phyloP scores from a whole-genome alignment of 53 echinoderm and acorn worm genomes.

The Antedon mediterranea region DNA sequence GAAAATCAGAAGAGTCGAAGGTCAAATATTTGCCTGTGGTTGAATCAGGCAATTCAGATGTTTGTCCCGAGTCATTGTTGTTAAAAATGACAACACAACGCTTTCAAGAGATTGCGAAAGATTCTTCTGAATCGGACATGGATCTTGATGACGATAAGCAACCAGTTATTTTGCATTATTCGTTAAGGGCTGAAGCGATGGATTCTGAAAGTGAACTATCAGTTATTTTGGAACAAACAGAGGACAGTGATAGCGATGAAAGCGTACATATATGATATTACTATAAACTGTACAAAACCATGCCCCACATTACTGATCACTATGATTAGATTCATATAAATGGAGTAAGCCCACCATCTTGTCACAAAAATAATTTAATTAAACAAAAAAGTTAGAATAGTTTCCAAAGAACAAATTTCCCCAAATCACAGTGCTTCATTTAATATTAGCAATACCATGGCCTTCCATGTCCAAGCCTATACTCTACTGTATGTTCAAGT shows the following conservation, averaged over 20 bases:
- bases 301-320: too few species aligned
- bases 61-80: background rate
- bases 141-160: background rate
- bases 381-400: too few species aligned
- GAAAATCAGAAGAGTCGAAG: background rate
- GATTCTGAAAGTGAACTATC: conserved; percentile 69
- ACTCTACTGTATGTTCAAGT: too few species aligned
- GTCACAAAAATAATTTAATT: too few species aligned
- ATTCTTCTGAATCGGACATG: conserved; percentile 12
- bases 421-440: too few species aligned
- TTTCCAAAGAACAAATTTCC: too few species aligned
- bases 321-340: too few species aligned
- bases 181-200: background rate
- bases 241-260: background rate
- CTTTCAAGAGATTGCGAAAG: background rate
- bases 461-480: too few species aligned
- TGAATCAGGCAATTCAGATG: background rate
- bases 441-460: too few species aligned
- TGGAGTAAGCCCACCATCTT: too few species aligned
- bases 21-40: background rate
- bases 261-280: background rate
- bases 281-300: too few species aligned
- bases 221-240: conserved; percentile 43
- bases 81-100: background rate
- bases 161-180: conserved; percentile 5